Percentiles rank a stretch among this genome's conserved stretches.
Conservation (phyloP, 1,140 invertebrate genomes). For the Atta cephalotes region DNA sequence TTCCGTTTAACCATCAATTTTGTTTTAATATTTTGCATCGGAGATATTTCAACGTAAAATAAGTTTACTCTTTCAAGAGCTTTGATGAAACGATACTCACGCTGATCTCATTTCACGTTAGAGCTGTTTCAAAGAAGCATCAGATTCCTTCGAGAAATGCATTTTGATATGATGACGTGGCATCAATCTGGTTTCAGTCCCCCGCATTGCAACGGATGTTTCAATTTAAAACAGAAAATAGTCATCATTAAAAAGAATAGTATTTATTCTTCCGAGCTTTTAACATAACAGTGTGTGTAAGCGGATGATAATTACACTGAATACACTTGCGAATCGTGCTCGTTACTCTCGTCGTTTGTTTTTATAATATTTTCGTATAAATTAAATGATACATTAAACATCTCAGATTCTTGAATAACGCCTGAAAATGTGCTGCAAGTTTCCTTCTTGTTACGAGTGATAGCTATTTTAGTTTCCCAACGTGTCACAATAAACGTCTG, state of each 20-base stretch:
- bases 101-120: constrained; percentile 4
- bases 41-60: constrained; percentile 2
- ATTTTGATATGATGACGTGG: constrained; percentile 8
- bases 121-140: not conserved
- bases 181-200: not conserved
- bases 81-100: not conserved
- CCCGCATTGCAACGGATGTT: not conserved
- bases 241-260: too few species aligned
- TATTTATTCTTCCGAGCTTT: not conserved
- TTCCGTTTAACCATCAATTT: constrained; percentile 21
- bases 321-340: not conserved
- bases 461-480: constrained; percentile 31
- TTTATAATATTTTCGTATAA: not conserved
- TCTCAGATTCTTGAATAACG: not conserved
- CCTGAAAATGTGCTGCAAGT: not conserved
- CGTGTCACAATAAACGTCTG: constrained; percentile 30
- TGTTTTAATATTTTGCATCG: not conserved
- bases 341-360: not conserved
- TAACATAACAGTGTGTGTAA: not conserved
- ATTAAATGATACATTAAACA: constrained; percentile 13
- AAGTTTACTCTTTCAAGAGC: not conserved
- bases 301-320: not conserved
- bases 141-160: not conserved
- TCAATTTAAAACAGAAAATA: not conserved
- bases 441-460: not conserved